phyloP scores from a whole-genome alignment of 2,888 invertebrate genomes.

The Malthinus flaveolus region DNA sequence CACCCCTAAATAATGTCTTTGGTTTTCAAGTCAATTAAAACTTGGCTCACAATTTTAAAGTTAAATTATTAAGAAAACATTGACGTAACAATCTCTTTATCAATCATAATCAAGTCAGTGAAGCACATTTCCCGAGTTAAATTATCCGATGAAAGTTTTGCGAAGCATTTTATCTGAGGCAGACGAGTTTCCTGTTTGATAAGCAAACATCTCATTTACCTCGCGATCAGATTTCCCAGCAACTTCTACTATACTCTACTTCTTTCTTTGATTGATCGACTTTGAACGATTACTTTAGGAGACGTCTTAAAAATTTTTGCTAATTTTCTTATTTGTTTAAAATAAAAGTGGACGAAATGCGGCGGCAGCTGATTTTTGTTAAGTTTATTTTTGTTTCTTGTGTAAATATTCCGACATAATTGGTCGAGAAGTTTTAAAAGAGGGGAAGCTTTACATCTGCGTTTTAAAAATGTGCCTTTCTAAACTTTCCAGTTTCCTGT shows the following conservation, averaged over 20 bases:
- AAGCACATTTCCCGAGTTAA: constrained; percentile 51
- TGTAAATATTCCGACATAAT: constrained; percentile 4
- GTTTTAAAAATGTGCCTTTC: constrained; percentile 11
- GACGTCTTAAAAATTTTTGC: constrained; percentile 5
- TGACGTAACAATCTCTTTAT: constrained; percentile 52
- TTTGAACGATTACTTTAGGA: constrained; percentile 38
- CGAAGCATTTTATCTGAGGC: constrained; percentile 52
- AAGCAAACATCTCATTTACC: constrained; percentile 52
- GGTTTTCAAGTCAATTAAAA: constrained; percentile 27
- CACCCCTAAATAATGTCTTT: constrained; percentile 9
- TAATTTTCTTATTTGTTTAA: background rate
- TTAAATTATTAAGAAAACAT: constrained; percentile 31
- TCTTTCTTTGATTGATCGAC: constrained; percentile 45
- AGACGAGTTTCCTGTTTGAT: constrained; percentile 51
- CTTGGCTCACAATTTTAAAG: constrained; percentile 34
- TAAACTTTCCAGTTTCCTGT: constrained; percentile 8
- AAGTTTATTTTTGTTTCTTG: constrained; percentile 1
- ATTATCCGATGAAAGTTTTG: constrained; percentile 51
- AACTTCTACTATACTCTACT: constrained; percentile 33
- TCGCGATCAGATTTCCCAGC: constrained; percentile 41
- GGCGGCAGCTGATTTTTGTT: background rate
- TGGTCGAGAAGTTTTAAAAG: constrained; percentile 3
- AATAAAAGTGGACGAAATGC: background rate
- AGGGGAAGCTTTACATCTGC: constrained; percentile 7
- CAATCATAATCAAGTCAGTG: constrained; percentile 56